Evolutionary conservation across 2,888 invertebrate genomes (phyloP).

Genomic region (Tuta absoluta): DNA sequence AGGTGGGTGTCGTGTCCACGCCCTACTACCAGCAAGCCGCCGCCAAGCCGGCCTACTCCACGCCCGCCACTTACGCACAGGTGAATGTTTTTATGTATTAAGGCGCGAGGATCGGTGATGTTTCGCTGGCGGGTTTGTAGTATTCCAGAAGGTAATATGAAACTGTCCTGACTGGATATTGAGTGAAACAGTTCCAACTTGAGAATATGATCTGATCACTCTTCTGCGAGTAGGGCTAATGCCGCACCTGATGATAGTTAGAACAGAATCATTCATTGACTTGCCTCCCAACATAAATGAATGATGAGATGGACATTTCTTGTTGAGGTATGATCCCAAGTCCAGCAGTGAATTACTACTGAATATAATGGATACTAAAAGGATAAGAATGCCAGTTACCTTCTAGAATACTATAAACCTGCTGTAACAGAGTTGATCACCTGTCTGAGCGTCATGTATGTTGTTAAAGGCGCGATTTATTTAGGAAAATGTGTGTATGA

Average conservation of each 20-base stretch:
- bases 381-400: neutral
- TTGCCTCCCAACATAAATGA: too few species aligned
- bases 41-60: slow-evolving; percentile 86
- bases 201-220: too few species aligned
- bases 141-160: neutral
- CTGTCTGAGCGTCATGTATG: neutral
- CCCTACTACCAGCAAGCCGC: slow-evolving; percentile 73
- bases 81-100: slow-evolving; percentile 10
- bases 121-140: neutral
- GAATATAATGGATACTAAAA: neutral
- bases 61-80: slow-evolving; percentile 83
- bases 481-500: neutral
- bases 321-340: neutral
- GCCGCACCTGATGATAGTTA: too few species aligned
- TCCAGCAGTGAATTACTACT: neutral
- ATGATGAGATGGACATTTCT: too few species aligned
- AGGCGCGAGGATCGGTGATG: neutral
- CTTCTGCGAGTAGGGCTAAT: too few species aligned
- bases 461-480: neutral
- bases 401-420: neutral
- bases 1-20: slow-evolving; percentile 23
- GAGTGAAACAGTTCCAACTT: too few species aligned
- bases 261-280: too few species aligned
- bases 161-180: neutral
- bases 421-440: slow-evolving; percentile 1